A percentile compares a stretch with the other conserved stretches of the same genome.
These are phyloP conservation scores for Gopherus flavomarginatus DNA, from an alignment of 2,113 vertebrate species.

Conservation along the genomic window DNA sequence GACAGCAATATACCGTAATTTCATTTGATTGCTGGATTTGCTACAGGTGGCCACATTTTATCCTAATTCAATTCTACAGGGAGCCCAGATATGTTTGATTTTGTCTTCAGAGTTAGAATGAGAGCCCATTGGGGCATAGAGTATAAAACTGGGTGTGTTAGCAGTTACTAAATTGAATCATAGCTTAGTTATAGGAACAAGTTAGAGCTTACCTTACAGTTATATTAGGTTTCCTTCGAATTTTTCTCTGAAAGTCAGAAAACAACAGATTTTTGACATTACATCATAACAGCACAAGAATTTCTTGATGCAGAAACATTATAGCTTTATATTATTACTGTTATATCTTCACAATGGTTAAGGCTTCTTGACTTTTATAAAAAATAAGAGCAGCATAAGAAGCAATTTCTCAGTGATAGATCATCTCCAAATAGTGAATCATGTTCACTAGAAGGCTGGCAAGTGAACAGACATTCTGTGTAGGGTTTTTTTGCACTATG, in stretches of 20 bases:
- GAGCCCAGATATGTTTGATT: not conserved
- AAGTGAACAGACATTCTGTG: constrained; percentile 14
- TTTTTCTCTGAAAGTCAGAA: not conserved
- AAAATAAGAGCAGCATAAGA: constrained; percentile 30
- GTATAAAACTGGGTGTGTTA: not conserved
- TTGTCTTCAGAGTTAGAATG: not conserved
- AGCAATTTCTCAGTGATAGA: constrained; percentile 45
- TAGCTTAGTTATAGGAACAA: not conserved
- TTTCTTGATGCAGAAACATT: constrained; percentile 11
- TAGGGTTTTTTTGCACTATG: not conserved
- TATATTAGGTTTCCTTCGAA: constrained; percentile 4
- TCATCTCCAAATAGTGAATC: constrained; percentile 30
- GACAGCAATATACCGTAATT: not conserved
- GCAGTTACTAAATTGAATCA: constrained; percentile 1
- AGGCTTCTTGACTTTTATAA: not conserved
- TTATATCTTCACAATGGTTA: not conserved
- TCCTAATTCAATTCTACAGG: not conserved
- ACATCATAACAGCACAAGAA: not conserved
- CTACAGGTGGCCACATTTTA: no score
- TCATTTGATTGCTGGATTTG: not conserved
- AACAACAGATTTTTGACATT: not conserved
- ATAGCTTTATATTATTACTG: not conserved
- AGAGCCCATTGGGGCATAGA: not conserved
- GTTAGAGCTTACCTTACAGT: not conserved
- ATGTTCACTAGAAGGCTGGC: constrained; percentile 1